Evolutionary conservation across 1,140 invertebrate genomes (phyloP), one percentile per base, ranked within the genome.

Genomic region (Teleogryllus occipitalis): DNA sequence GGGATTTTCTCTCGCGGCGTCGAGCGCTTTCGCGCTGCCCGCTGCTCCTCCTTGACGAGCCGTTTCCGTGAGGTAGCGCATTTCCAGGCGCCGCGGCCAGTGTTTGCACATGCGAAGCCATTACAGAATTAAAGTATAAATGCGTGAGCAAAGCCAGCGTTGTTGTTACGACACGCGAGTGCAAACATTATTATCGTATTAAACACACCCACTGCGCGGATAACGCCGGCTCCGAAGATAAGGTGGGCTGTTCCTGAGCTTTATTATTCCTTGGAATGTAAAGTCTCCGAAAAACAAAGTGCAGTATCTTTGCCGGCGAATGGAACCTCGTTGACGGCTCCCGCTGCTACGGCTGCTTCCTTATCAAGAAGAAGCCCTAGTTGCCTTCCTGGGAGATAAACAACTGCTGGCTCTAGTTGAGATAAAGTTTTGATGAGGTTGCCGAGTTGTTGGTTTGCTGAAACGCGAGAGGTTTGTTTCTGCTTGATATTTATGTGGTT

Each of bases 401-500:
- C 54, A 65, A 65, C 54, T 65, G 10, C 18, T 65, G 54, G 54
- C 18, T 65, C 10, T 18, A 65, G 10, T 65, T 65, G 54, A 65
- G 54, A 65, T 65, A 18, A 65, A 65, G 54, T 65, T 65, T 65
- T 65, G 54, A 65, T 65, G 54, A 65, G 54, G 54, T 65, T 65
- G 10, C 54, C 10, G 54, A 65, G 54, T 14, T 18, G 10, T 65
- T 18, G 54, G 54, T 65, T 10, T 14, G 54, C 54, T 39, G 27
- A 39, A 39, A 39, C 27, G 54, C 54, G 54, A 65, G 54, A 65
- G 54, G 54, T 65, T 65, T 18, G 10, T 65, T 65, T 65, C 54
- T 14, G 54, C 54, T 10, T 65, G 54, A 65, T 65, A 65, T 65
- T 65, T 65, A 65, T 65, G 54, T 65, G 54, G 54, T 3, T 65